Conservation (phyloP, 1,140 invertebrate genomes). For the Papilio glaucus region DNA sequence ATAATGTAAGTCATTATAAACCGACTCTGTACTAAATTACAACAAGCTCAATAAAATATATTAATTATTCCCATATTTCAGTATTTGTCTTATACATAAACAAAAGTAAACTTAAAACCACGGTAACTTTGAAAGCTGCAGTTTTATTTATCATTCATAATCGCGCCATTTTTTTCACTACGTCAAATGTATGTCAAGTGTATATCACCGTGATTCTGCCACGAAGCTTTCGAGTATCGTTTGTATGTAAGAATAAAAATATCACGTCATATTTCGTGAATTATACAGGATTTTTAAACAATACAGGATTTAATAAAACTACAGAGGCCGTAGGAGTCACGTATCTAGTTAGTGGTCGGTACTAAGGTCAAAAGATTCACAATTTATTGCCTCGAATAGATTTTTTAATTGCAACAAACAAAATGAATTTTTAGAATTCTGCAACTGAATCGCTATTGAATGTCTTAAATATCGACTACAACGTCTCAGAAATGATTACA, state of each 20-base stretch:
- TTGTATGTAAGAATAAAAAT: neutral
- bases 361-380: neutral
- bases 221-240: neutral
- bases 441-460: neutral
- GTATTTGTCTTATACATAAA: no score
- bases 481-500: no score
- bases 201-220: conserved; percentile 18
- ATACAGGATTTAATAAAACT: neutral
- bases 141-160: no score
- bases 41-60: no score
- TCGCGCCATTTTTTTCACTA: neutral
- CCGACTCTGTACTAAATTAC: no score
- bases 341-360: neutral
- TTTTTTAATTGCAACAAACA: neutral
- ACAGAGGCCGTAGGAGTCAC: neutral
- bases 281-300: neutral
- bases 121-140: neutral
- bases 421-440: neutral
- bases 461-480: neutral
- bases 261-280: conserved; percentile 13
- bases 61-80: no score
- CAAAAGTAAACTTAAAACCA: neutral
- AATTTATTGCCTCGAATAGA: neutral
- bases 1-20: no score
- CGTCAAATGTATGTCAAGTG: conserved; percentile 15